These are phyloP conservation scores for Tridacna gigas DNA, from an alignment of 2,888 invertebrate species.

Conservation along the genomic window DNA sequence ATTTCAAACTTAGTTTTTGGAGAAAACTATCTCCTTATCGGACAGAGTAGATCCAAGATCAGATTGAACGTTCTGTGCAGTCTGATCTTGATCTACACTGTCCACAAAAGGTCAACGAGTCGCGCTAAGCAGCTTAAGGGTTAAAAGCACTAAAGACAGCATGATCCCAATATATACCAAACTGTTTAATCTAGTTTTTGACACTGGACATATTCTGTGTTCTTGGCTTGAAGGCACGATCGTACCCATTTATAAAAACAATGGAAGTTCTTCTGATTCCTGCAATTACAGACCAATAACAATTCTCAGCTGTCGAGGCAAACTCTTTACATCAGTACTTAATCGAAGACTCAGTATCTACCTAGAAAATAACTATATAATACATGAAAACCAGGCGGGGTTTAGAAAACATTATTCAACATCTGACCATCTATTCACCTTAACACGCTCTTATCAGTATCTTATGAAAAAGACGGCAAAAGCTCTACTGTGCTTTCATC, in stretches of 20 bases:
- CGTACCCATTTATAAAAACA: conserved; percentile 12
- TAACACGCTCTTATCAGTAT: neutral
- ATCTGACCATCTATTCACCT: neutral
- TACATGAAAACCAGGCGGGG: conserved; percentile 1
- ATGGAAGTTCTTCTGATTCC: neutral
- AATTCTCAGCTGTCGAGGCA: conserved; percentile 1
- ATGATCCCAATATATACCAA: conserved; percentile 8
- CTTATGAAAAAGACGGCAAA: neutral
- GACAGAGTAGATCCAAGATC: no score
- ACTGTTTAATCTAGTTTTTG: conserved; percentile 8
- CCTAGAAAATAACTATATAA: neutral
- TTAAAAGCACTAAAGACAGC: neutral
- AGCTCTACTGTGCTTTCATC: conserved; percentile 8
- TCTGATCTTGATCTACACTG: no score
- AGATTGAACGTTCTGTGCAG: no score
- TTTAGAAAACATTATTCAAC: conserved; percentile 4
- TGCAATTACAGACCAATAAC: conserved; percentile 18
- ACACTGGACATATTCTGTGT: conserved; percentile 5
- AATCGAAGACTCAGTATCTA: neutral
- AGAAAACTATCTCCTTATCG: no score
- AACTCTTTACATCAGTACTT: conserved; percentile 17
- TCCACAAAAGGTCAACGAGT: no score
- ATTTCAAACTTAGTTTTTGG: no score
- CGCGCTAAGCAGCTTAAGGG: no score
- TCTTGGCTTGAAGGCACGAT: neutral